Evolutionary conservation across 2,888 invertebrate species (phyloP).

Genomic region (Steinernema hermaphroditum): DNA sequence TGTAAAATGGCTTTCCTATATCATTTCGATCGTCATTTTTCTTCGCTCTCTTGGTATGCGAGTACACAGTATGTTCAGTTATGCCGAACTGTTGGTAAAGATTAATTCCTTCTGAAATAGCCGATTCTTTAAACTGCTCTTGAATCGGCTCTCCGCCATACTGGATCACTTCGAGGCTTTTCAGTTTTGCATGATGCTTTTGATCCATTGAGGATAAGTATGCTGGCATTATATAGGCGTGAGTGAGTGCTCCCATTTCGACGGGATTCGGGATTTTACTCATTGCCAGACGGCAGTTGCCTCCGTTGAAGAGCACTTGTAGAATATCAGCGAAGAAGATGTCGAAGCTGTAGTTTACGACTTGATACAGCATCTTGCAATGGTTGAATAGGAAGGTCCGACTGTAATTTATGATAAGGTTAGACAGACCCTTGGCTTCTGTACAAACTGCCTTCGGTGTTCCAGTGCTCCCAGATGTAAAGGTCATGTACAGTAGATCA

Average conservation of each 20-base stretch:
- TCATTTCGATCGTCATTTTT: conserved; percentile 16
- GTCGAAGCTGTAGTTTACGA: conserved; percentile 61
- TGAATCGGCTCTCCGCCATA: conserved; percentile 54
- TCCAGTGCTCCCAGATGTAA: conserved; percentile 62
- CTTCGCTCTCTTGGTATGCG: conserved; percentile 41
- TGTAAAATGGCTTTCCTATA: conserved; percentile 45
- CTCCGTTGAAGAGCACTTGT: conserved; percentile 44
- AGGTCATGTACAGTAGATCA: conserved; percentile 51
- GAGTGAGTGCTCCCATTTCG: conserved; percentile 43
- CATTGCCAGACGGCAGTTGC: conserved; percentile 38
- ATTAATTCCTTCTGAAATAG: not conserved
- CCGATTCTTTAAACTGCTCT: conserved; percentile 27
- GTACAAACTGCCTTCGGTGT: conserved; percentile 55
- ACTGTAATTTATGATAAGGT: conserved; percentile 51
- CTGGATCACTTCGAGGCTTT: conserved; percentile 41
- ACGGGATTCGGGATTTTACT: conserved; percentile 46
- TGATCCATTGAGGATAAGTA: conserved; percentile 39
- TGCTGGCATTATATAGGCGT: conserved; percentile 61
- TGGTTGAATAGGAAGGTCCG: conserved; percentile 38
- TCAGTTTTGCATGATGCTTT: not conserved
- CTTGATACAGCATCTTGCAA: conserved; percentile 50
- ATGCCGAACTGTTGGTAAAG: conserved; percentile 56
- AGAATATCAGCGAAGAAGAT: conserved; percentile 62
- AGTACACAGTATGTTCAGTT: conserved; percentile 59
- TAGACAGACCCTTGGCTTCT: conserved; percentile 48